Evolutionary conservation across 2,888 invertebrate species (phyloP).

Genomic region (Cotesia congregata): DNA sequence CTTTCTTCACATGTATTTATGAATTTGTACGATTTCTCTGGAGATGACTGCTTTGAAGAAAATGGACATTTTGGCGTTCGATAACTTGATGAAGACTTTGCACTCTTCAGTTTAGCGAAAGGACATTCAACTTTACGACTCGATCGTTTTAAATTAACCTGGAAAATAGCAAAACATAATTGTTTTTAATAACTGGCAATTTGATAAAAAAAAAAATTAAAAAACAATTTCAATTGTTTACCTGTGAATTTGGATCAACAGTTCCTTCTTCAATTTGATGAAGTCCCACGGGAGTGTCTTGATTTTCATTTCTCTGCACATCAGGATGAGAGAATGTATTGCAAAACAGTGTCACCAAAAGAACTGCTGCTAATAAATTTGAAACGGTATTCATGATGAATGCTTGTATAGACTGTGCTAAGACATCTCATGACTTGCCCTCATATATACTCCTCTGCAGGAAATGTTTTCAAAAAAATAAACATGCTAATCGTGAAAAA

Average conservation of each 20-base stretch:
- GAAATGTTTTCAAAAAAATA: background rate
- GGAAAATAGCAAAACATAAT: background rate
- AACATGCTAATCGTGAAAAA: background rate
- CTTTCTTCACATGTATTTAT: background rate
- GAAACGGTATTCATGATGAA: background rate
- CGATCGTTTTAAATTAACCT: background rate
- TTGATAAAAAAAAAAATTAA: background rate
- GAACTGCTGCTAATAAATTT: background rate
- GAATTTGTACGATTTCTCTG: background rate
- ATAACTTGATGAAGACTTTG: background rate
- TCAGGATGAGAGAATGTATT: background rate
- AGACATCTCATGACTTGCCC: background rate
- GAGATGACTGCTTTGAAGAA: background rate
- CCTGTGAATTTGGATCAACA: background rate
- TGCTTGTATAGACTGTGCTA: background rate
- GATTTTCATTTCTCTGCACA: background rate
- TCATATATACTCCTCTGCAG: background rate
- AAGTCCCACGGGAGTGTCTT: background rate
- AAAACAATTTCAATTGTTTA: background rate
- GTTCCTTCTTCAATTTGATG: background rate
- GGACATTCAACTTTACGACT: background rate
- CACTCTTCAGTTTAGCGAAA: background rate
- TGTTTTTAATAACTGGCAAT: background rate
- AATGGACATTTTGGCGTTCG: background rate
- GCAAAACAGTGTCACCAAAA: background rate